Evolutionary conservation across 2,888 invertebrate species (phyloP), one percentile per base, ranked within the genome.

Genomic region (Salticus scenicus): DNA sequence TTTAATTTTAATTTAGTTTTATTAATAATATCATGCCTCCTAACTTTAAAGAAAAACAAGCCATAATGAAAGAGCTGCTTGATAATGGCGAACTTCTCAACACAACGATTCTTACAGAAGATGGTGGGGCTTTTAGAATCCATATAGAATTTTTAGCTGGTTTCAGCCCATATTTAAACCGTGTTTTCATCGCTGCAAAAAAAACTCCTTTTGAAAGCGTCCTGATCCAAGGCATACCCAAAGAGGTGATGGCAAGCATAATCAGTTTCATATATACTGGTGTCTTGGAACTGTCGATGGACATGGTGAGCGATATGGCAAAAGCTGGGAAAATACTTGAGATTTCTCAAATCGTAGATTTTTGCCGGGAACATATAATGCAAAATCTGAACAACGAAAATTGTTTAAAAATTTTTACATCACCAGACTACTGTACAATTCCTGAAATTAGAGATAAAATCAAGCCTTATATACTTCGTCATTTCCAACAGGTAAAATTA

Each of bases 221-320:
- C 88, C 92, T 92, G 89, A 93, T 94, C 42, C 93, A 93, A 8
- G 90, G 90, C 4, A 89, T 92, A 0, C 89, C 90, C 0, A 88
- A 90, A 2, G 90, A 91, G 93, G 89, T 91, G 30, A 94, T 96
- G 92, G 92, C 92, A 78, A 91, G 93, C 57, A 93, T 96, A 84
- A 93, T 96, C 77, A 95, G 95, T 89, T 96, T 94, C 90, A 94
- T 94, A 0, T 96, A 96, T 90, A 94, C 95, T 2, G 94, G 95
- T 57, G 91, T 92, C 24, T 95, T 95, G 90, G 90, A 91, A 77
- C 93, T 96, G 51, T 93, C 93, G 4, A 92, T 92, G 51, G 93
- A 93, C 33, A 95, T 94, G 90, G 95, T 95, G 5, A 94, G 95
- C 90, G 92, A 93, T 88, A 92, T 96, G 51, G 91, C 95, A 71